These are phyloP conservation scores for Tadarida brasiliensis DNA, from an alignment of 2,797 vertebrate species.

Conservation along the genomic window DNA sequence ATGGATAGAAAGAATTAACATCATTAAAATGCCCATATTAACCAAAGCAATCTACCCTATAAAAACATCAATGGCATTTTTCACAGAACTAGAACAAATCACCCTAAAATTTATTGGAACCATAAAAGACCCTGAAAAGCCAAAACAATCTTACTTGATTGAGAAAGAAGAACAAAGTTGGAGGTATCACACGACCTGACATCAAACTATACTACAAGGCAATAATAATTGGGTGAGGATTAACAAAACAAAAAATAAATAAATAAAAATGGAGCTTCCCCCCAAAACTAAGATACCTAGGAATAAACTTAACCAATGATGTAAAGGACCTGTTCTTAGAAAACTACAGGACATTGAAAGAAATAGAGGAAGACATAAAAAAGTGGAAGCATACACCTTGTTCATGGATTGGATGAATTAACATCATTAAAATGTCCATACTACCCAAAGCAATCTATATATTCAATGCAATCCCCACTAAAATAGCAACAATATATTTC, in stretches of 20 bases:
- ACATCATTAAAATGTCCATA: background rate
- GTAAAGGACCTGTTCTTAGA: too few relatives aligned
- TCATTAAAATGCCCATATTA: background rate
- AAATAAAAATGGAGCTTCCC: too few relatives aligned
- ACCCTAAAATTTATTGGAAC: background rate
- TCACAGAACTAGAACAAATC: background rate
- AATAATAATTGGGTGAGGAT: too few relatives aligned
- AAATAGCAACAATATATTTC: background rate
- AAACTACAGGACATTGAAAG: too few relatives aligned
- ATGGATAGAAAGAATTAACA: background rate
- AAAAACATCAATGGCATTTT: background rate
- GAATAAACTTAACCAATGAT: too few relatives aligned
- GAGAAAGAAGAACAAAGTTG: background rate
- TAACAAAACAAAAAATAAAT: too few relatives aligned
- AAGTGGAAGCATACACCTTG: background rate
- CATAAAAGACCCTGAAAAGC: background rate
- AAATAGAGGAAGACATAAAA: background rate
- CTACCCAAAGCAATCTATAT: background rate
- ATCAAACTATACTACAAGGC: background rate
- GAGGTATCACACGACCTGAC: background rate
- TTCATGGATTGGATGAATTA: background rate
- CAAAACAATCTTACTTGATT: background rate
- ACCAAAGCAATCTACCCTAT: background rate
- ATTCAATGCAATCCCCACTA: background rate
- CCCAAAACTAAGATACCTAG: too few relatives aligned